A percentile compares a stretch with the other conserved stretches of the same genome.
Evolutionary conservation across 1,140 invertebrate genomes (phyloP).

Genomic region (Spodoptera litura): DNA sequence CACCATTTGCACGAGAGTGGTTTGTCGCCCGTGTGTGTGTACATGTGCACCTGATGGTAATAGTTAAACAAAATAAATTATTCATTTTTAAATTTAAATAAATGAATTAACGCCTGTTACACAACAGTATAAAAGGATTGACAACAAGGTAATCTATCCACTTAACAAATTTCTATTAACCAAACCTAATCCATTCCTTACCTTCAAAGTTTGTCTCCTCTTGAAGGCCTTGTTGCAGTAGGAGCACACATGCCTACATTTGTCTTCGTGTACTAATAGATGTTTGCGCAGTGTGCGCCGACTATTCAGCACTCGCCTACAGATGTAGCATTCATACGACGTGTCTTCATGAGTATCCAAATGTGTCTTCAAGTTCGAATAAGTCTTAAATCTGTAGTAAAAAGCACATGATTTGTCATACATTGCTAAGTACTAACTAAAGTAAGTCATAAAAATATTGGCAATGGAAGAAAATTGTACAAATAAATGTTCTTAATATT

Average conservation of each 20-base stretch:
- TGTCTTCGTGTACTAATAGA: slow-evolving; percentile 82
- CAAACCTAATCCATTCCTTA: slow-evolving; percentile 32
- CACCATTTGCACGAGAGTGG: slow-evolving; percentile 85
- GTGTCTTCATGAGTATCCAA: slow-evolving; percentile 84
- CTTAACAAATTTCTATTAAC: no score
- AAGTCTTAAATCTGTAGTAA: slow-evolving; percentile 80
- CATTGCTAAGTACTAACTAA: not conserved
- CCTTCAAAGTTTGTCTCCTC: slow-evolving; percentile 83
- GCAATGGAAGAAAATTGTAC: no score
- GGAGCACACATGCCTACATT: slow-evolving; percentile 80
- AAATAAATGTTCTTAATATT: no score
- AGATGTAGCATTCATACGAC: slow-evolving; percentile 82
- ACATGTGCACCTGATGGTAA: slow-evolving; percentile 76
- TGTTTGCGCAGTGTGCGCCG: slow-evolving; percentile 82
- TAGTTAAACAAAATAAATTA: not conserved
- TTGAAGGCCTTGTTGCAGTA: slow-evolving; percentile 85
- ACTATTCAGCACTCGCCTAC: slow-evolving; percentile 82
- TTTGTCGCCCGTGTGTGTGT: slow-evolving; percentile 84
- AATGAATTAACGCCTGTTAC: not conserved
- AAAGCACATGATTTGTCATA: not conserved
- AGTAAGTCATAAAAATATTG: no score
- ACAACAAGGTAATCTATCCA: no score
- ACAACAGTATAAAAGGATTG: not conserved
- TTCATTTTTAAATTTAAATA: not conserved
- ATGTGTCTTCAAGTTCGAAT: slow-evolving; percentile 83